Percentiles rank a stretch among this genome's conserved stretches.
These are phyloP conservation scores for Stegodyphus dumicola DNA, from an alignment of 1,140 invertebrate genomes.

Conservation along the genomic window DNA sequence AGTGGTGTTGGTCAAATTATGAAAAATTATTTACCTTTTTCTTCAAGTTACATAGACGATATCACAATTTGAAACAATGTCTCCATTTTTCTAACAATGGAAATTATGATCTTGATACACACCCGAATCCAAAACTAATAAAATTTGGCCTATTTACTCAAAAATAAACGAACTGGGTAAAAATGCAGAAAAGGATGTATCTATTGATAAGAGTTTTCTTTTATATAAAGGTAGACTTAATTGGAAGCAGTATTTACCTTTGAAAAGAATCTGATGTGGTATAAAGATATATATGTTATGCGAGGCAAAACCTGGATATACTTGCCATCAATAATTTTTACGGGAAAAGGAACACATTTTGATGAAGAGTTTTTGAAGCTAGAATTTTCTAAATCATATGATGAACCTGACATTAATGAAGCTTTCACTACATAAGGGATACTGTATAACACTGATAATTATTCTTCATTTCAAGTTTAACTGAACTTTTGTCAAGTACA, in stretches of 20 bases:
- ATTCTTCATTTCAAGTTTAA: conserved; percentile 4
- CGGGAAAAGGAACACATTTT: conserved; percentile 9
- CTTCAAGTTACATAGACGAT: conserved; percentile 17
- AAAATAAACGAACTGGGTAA: conserved; percentile 24
- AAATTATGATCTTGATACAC: conserved; percentile 11
- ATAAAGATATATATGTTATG: conserved; percentile 20
- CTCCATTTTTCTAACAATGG: conserved; percentile 21
- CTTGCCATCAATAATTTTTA: conserved; percentile 9
- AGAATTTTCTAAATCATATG: conserved; percentile 4
- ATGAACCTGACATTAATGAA: conserved; percentile 4
- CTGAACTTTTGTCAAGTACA: conserved; percentile 14
- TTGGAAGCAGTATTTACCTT: conserved; percentile 3
- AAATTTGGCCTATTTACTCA: conserved; percentile 23
- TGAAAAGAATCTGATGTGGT: conserved; percentile 39
- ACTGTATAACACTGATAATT: neutral
- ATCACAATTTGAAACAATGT: conserved; percentile 8
- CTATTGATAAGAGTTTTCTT: conserved; percentile 24
- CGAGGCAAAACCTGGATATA: conserved; percentile 7
- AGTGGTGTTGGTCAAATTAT: neutral
- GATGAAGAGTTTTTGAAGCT: conserved; percentile 7
- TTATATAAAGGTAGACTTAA: conserved; percentile 16
- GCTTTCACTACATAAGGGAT: neutral
- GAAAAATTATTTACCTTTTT: neutral
- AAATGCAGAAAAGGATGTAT: conserved; percentile 28
- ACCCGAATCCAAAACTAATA: conserved; percentile 27